Conservation (phyloP, 1,140 invertebrate genomes). For the Phenacoccus solenopsis region DNA sequence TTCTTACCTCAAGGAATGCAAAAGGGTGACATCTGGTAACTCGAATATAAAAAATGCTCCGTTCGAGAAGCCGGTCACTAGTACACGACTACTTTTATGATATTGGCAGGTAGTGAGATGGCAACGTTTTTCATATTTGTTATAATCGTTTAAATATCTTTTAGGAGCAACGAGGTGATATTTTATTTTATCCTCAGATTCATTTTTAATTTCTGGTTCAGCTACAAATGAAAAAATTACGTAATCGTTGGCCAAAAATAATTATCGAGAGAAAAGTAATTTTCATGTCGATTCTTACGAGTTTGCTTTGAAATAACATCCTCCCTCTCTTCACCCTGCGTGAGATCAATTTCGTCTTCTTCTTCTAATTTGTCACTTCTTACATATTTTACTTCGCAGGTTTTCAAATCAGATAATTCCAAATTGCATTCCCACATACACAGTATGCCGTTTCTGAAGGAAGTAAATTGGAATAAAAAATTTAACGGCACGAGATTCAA, state of each 20-base stretch:
- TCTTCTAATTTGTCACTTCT: slow-evolving; percentile 35
- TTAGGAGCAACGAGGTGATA: background rate
- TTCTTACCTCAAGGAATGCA: slow-evolving; percentile 66
- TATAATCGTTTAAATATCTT: slow-evolving; percentile 3
- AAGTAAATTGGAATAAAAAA: slow-evolving; percentile 18
- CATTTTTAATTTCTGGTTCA: background rate
- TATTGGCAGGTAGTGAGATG: slow-evolving; percentile 44
- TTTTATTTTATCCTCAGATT: background rate
- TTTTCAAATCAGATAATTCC: slow-evolving; percentile 45
- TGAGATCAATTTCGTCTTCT: slow-evolving; percentile 45
- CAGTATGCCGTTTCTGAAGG: slow-evolving; percentile 46
- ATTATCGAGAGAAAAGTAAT: no score
- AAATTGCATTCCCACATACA: slow-evolving; percentile 81
- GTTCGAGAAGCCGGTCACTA: slow-evolving; percentile 68
- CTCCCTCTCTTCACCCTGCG: slow-evolving; percentile 37
- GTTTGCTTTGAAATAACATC: slow-evolving; percentile 35
- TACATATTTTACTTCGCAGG: slow-evolving; percentile 36
- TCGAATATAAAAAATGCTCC: slow-evolving; percentile 84
- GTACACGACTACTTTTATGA: slow-evolving; percentile 59
- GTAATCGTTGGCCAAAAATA: background rate
- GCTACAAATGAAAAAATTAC: background rate
- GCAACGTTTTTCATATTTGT: slow-evolving; percentile 7
- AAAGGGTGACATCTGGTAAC: slow-evolving; percentile 79
- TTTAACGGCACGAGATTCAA: slow-evolving; percentile 10
- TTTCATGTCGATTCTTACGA: no score